Base-by-base conservation (phyloP, 2,888 invertebrate species). In the Eupithecia vulgata region DNA sequence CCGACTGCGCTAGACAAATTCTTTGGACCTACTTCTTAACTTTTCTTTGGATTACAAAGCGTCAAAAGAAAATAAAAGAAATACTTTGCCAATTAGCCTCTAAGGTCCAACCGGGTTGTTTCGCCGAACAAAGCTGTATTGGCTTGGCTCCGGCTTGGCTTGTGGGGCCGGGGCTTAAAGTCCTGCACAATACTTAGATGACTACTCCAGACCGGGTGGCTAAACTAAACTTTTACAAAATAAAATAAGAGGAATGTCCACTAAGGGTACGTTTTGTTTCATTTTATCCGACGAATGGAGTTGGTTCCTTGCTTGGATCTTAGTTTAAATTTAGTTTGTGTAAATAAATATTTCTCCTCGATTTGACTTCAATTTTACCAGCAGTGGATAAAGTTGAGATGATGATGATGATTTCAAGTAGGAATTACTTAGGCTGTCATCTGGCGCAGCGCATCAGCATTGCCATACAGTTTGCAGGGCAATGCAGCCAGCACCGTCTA, bases 121-220 rank as follows among this genome's bases (percentile, higher is more conserved):
- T 73, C 69, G 70, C 68, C 52, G 72, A 67, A 78, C 76, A 76
- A 78, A 76, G 75, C 76, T 57, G 59, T 61, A 72, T 68, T 70
- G 75, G 67, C 70, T 68, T 70, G 75, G 67, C 70, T 65, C 25
- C 69, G 70, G 67, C 42, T 72, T 52, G 21, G 48, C 48, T 52
- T 72, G 75, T 67, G 70, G 67, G 75, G 70, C 21, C 64, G 67
- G 48, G 70, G 70, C 72, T 69, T 68, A 66, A 67, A 70, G 70
- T 68, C 68, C 68, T 68, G 68, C 66, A 65, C 72, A 72, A 70
- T 70, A 70, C 70, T 64, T 72, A 67, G 70, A 72, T 71, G 72
- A 75, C 72, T 75, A 70, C 70, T 69, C 45, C 40, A 67, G 68
- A 74, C 68, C 52, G 59, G 59, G 25, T 5, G 52, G 34, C 34